Evolutionary conservation across 2,888 invertebrate genomes (phyloP).

Genomic region (Tenodera sinensis): DNA sequence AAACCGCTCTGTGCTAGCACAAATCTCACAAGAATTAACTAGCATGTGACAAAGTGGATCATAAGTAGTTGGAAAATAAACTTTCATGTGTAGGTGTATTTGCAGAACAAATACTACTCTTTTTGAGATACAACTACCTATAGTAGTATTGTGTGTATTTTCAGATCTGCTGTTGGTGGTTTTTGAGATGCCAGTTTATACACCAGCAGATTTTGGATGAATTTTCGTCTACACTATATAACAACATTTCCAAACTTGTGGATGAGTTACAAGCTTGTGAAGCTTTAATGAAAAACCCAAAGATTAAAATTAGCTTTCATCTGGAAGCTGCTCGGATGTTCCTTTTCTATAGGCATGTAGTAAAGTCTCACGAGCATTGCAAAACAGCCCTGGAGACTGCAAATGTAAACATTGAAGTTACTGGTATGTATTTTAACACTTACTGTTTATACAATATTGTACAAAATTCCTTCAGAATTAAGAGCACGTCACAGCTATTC

Average conservation of each 20-base stretch:
- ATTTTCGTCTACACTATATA: constrained; percentile 62
- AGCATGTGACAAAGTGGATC: too few relatives aligned
- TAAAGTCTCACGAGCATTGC: constrained; percentile 65
- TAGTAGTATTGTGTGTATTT: constrained; percentile 24
- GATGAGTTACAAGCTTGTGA: constrained; percentile 27
- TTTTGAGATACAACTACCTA: background rate
- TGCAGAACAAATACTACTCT: too few relatives aligned
- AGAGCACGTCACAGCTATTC: too few relatives aligned
- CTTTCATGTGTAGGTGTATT: too few relatives aligned
- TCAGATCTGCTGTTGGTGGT: constrained; percentile 64
- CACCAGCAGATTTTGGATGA: constrained; percentile 79
- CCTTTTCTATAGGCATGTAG: constrained; percentile 69
- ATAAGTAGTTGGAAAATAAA: too few relatives aligned
- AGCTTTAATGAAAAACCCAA: constrained; percentile 38
- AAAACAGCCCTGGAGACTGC: constrained; percentile 59
- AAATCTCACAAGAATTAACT: too few relatives aligned
- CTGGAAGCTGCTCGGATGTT: constrained; percentile 64
- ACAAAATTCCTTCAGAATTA: too few relatives aligned
- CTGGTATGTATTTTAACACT: constrained; percentile 48
- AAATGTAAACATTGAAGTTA: constrained; percentile 65
- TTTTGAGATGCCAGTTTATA: constrained; percentile 64
- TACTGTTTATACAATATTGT: too few relatives aligned
- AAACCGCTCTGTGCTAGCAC: too few relatives aligned
- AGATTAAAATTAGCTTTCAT: constrained; percentile 43
- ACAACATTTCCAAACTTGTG: constrained; percentile 52